Percentiles rank a stretch among this genome's conserved stretches.
These are phyloP conservation scores for Ceratina japonica DNA, from an alignment of 1,140 invertebrate species.

Conservation along the genomic window DNA sequence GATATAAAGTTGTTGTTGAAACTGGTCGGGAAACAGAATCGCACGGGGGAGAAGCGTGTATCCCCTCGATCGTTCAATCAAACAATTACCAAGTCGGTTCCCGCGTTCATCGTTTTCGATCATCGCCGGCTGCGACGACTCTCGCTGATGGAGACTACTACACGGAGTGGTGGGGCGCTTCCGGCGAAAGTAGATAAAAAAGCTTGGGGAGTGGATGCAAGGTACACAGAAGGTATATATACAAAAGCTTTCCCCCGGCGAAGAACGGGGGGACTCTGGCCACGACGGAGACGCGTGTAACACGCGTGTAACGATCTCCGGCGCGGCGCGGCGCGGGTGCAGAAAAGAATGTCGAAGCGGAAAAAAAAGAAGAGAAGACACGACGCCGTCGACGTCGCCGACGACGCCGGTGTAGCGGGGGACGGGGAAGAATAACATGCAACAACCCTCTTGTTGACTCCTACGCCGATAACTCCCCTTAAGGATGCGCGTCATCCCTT, in stretches of 20 bases:
- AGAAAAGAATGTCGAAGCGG: conserved; percentile 1
- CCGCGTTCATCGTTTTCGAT: conserved; percentile 30
- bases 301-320: conserved; percentile 36
- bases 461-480: conserved; percentile 28
- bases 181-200: conserved; percentile 1
- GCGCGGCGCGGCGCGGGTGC: conserved; percentile 1
- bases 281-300: conserved; percentile 15
- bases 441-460: background rate
- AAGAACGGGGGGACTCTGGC: conserved; percentile 5
- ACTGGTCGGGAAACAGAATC: background rate
- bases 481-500: conserved; percentile 1
- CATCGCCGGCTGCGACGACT: conserved; percentile 16
- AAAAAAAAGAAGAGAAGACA: conserved; percentile 9
- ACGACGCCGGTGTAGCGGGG: conserved; percentile 1
- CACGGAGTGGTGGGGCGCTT: conserved; percentile 18
- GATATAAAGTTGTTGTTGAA: background rate
- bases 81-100: conserved; percentile 27
- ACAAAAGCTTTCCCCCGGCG: background rate
- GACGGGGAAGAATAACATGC: conserved; percentile 37
- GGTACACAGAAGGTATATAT: conserved; percentile 16
- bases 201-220: conserved; percentile 10
- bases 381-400: conserved; percentile 11
- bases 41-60: background rate
- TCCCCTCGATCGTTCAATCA: conserved; percentile 26
- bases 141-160: conserved; percentile 19